Evolutionary conservation across 1,140 invertebrate genomes (phyloP).

Genomic region (Pygmarrhopalites habei): DNA sequence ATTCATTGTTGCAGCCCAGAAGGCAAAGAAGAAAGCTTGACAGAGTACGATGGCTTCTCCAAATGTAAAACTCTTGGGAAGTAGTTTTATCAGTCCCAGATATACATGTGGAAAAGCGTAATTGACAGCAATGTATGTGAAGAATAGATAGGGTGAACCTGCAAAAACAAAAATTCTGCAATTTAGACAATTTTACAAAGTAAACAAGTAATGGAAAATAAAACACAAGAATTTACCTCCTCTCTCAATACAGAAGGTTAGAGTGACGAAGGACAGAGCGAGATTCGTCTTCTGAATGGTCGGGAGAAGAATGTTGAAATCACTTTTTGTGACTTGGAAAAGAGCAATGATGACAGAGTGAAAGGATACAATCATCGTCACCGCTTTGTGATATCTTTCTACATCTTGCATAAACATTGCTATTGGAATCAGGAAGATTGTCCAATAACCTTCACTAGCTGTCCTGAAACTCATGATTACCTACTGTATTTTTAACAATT

Average conservation of each 20-base stretch:
- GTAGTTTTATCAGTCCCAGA: background rate
- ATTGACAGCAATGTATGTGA: background rate
- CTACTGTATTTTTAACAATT: no score
- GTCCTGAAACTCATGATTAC: no score
- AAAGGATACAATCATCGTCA: no score
- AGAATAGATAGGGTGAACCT: conserved; percentile 4
- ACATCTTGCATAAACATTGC: no score
- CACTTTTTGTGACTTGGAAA: no score
- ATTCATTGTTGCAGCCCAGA: background rate
- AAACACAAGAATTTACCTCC: background rate
- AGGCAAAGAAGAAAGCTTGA: conserved; percentile 1
- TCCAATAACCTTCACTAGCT: no score
- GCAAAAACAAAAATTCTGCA: background rate
- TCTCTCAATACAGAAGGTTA: background rate
- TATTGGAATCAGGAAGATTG: no score
- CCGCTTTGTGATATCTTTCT: no score
- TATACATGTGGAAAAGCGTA: background rate
- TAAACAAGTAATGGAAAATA: background rate
- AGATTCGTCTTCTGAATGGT: background rate
- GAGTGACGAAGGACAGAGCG: background rate
- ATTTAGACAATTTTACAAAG: background rate
- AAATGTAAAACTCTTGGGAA: conserved; percentile 3
- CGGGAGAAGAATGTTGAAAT: background rate
- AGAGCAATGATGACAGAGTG: no score
- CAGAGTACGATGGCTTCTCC: conserved; percentile 5